phyloP scores from a whole-genome alignment of 2,797 vertebrate genomes.

The Sarcophilus harrisii region DNA sequence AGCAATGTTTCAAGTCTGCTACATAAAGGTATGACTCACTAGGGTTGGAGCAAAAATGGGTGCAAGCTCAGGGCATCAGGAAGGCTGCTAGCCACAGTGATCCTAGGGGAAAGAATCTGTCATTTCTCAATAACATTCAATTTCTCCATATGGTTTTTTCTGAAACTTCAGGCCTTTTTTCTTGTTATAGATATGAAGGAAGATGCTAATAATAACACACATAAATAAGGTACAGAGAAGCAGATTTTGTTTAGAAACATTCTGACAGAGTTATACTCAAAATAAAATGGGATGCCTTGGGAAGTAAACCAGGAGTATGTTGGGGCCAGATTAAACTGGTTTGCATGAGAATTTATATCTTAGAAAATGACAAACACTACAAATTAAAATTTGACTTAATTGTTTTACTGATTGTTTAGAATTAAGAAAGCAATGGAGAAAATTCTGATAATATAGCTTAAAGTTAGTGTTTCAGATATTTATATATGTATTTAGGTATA shows the following conservation, averaged over 20 bases:
- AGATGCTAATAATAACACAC: background rate
- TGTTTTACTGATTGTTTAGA: background rate
- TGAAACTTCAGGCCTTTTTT: background rate
- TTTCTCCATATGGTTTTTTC: background rate
- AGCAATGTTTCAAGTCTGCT: background rate
- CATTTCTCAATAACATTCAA: background rate
- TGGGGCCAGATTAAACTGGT: background rate
- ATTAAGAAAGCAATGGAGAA: background rate
- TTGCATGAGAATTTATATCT: background rate
- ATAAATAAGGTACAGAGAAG: background rate
- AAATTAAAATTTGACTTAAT: background rate
- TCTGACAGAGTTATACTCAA: background rate
- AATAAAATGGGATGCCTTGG: background rate
- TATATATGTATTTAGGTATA: background rate
- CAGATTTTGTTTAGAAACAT: background rate
- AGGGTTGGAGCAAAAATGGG: background rate
- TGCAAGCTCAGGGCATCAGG: background rate
- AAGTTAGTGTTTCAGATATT: background rate
- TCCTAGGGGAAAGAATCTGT: background rate
- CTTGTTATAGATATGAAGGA: background rate
- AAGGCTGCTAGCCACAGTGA: background rate
- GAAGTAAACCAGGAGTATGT: background rate
- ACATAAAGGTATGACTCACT: background rate
- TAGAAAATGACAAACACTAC: background rate
- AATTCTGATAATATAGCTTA: background rate